Evolutionary conservation across 2,888 invertebrate species (phyloP).

Genomic region (Calameuta idolon): DNA sequence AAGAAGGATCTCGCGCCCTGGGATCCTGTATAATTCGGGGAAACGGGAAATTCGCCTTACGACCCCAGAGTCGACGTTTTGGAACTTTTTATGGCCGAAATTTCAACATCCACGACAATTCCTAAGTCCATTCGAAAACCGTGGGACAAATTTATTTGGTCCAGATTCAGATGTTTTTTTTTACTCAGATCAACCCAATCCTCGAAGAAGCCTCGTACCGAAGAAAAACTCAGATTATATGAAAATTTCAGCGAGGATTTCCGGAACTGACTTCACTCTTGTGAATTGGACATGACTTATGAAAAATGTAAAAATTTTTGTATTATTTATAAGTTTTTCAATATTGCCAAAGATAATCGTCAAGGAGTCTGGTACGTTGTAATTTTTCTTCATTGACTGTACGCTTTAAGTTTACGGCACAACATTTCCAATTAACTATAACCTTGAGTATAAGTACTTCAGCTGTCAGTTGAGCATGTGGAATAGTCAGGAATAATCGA

Average conservation of each 20-base stretch:
- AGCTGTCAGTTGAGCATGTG: background rate
- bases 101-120: slow-evolving; percentile 40
- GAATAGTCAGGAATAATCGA: background rate
- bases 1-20: slow-evolving; percentile 10
- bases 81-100: slow-evolving; percentile 3
- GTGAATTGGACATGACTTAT: background rate
- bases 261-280: background rate
- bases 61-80: slow-evolving; percentile 15
- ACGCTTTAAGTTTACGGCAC: background rate
- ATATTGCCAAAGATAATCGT: background rate
- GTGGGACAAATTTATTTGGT: slow-evolving; percentile 42
- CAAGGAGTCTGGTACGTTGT: background rate
- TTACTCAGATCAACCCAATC: background rate
- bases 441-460: background rate
- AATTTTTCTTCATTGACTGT: background rate
- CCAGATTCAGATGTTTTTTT: background rate
- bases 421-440: background rate
- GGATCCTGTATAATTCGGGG: background rate
- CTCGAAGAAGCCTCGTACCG: background rate
- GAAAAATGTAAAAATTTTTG: background rate
- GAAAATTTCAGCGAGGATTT: background rate
- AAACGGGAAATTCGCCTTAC: slow-evolving; percentile 6
- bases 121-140: slow-evolving; percentile 43
- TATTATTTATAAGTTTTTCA: background rate
- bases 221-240: background rate